phyloP scores from a whole-genome alignment of 2,113 vertebrate species.

The Rhinoderma darwinii region DNA sequence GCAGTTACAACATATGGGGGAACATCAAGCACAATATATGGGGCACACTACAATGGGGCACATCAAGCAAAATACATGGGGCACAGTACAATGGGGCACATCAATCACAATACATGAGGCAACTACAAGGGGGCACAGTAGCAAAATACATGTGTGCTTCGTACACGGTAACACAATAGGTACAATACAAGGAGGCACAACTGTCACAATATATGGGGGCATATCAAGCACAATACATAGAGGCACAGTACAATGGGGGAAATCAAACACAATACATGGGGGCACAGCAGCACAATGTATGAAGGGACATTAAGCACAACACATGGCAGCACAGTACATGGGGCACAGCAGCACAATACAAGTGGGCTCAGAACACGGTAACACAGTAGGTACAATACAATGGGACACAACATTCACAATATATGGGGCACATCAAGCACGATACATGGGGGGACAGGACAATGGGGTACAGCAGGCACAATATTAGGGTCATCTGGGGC shows the following conservation, averaged over 20 bases:
- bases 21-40: no score
- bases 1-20: no score
- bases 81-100: not conserved
- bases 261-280: not conserved
- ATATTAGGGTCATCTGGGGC: not conserved
- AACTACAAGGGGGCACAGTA: not conserved
- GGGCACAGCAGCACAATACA: not conserved
- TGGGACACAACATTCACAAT: not conserved
- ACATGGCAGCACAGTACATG: not conserved
- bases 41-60: no score
- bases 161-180: no score
- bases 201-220: no score
- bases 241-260: not conserved
- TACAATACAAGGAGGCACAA: no score
- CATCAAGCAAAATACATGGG: not conserved
- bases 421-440: not conserved
- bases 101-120: not conserved
- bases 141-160: not conserved
- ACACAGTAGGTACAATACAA: not conserved
- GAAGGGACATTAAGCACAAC: not conserved
- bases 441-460: no score
- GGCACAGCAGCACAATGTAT: not conserved
- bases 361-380: no score
- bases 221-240: no score
- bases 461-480: not conserved